A percentile compares a stretch with the other conserved stretches of the same genome.
These are phyloP conservation scores for Pycnomerus fuliginosus DNA, from an alignment of 2,888 invertebrate species.

Conservation along the genomic window DNA sequence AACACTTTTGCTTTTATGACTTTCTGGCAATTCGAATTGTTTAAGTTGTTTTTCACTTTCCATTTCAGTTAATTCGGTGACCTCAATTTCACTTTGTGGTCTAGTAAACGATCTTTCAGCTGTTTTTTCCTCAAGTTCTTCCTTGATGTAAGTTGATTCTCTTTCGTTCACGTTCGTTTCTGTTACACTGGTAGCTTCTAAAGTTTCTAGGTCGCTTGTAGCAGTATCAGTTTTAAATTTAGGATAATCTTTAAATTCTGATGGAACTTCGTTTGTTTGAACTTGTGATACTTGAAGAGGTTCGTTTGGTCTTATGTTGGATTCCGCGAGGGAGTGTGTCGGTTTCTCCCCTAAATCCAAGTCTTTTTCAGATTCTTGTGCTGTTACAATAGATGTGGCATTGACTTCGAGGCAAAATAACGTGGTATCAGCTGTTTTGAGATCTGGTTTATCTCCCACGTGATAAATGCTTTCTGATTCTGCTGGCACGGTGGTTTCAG, in stretches of 20 bases:
- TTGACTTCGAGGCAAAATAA: constrained; percentile 61
- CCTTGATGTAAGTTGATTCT: constrained; percentile 55
- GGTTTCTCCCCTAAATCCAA: constrained; percentile 57
- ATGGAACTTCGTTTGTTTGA: constrained; percentile 57
- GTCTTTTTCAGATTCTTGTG: constrained; percentile 67
- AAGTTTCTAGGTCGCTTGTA: constrained; percentile 57
- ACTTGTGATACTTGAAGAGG: constrained; percentile 63
- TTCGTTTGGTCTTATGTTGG: constrained; percentile 60
- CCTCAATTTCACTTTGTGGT: constrained; percentile 61
- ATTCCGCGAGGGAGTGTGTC: constrained; percentile 58
- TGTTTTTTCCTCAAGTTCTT: constrained; percentile 46
- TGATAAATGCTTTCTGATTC: constrained; percentile 62
- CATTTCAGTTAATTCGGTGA: constrained; percentile 62
- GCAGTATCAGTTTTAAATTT: constrained; percentile 59
- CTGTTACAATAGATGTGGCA: constrained; percentile 58
- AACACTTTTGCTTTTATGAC: constrained; percentile 55
- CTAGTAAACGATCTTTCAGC: constrained; percentile 55
- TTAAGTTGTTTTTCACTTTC: constrained; percentile 65
- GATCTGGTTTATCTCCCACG: constrained; percentile 50
- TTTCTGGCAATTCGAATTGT: constrained; percentile 56
- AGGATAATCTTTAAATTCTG: constrained; percentile 56
- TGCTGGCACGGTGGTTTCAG: constrained; percentile 58
- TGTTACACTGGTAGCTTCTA: constrained; percentile 64
- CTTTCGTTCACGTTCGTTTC: constrained; percentile 65
- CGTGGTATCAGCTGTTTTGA: constrained; percentile 54